Conservation (phyloP, 1,140 invertebrate genomes). For the Asobara japonica region DNA sequence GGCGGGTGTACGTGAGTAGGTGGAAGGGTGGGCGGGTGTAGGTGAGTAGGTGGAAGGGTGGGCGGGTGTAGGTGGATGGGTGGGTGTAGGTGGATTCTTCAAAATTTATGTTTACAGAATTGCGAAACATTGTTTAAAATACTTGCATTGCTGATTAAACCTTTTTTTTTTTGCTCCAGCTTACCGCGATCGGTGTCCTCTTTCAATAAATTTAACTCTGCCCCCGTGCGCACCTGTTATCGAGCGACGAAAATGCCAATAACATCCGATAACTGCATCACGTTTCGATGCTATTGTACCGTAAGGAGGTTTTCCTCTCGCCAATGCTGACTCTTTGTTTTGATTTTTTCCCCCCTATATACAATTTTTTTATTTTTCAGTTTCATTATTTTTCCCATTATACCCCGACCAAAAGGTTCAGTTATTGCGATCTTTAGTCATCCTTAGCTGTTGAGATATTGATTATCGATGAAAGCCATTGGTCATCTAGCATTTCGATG, state of each 20-base stretch:
- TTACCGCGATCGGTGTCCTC: constrained; percentile 15
- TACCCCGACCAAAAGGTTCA: background rate
- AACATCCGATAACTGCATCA: constrained; percentile 58
- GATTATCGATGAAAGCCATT: background rate
- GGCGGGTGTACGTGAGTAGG: no score
- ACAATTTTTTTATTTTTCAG: background rate
- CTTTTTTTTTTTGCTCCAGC: constrained; percentile 6
- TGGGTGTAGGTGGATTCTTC: no score
- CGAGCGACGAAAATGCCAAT: constrained; percentile 61
- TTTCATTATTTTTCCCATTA: constrained; percentile 10
- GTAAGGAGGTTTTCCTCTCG: background rate
- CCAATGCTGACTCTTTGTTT: constrained; percentile 17
- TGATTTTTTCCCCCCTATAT: constrained; percentile 3
- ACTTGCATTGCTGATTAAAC: background rate
- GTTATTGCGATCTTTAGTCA: background rate
- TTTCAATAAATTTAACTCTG: constrained; percentile 28
- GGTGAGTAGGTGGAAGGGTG: no score
- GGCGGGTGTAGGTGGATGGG: no score
- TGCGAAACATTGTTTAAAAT: no score
- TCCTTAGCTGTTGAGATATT: background rate
- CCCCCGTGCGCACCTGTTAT: constrained; percentile 55
- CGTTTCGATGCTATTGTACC: constrained; percentile 43
- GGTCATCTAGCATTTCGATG: constrained; percentile 54
- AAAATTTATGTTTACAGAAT: no score
- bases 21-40: no score